Conservation (phyloP, 2,797 vertebrate genomes). For the Perodicticus potto region DNA sequence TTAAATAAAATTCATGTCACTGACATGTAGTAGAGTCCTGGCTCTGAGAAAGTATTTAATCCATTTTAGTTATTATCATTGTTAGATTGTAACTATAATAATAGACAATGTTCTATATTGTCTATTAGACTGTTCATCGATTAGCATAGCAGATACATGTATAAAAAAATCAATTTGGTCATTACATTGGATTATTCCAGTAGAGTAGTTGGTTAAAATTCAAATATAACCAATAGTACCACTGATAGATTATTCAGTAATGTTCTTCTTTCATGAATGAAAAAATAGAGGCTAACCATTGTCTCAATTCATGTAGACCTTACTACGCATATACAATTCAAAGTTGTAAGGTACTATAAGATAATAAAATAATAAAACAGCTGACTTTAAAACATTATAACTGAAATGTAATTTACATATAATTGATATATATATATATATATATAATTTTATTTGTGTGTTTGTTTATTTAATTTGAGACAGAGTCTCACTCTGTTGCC, state of each 20-base stretch:
- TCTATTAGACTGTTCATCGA: constrained; percentile 2
- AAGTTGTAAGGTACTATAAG: constrained; percentile 19
- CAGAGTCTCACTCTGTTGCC: too few species aligned
- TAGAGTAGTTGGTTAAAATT: constrained; percentile 33
- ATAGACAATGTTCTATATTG: neutral
- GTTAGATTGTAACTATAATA: neutral
- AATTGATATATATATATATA: too few species aligned
- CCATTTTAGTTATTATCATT: constrained; percentile 35
- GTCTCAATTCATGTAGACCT: neutral
- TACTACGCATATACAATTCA: neutral
- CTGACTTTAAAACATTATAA: neutral
- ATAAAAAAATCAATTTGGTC: neutral
- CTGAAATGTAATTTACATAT: neutral
- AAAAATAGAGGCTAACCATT: constrained; percentile 22
- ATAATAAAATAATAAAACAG: neutral
- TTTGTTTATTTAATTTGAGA: too few species aligned
- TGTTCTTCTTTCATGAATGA: neutral
- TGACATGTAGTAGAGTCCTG: neutral
- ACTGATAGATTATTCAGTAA: neutral
- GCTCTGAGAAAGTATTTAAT: neutral
- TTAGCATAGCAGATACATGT: neutral
- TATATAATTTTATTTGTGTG: too few species aligned
- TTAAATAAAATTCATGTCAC: neutral
- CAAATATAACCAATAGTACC: neutral
- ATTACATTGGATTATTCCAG: constrained; percentile 21